phyloP scores from a whole-genome alignment of 2,797 vertebrate genomes.

The Sparidentex hasta region DNA sequence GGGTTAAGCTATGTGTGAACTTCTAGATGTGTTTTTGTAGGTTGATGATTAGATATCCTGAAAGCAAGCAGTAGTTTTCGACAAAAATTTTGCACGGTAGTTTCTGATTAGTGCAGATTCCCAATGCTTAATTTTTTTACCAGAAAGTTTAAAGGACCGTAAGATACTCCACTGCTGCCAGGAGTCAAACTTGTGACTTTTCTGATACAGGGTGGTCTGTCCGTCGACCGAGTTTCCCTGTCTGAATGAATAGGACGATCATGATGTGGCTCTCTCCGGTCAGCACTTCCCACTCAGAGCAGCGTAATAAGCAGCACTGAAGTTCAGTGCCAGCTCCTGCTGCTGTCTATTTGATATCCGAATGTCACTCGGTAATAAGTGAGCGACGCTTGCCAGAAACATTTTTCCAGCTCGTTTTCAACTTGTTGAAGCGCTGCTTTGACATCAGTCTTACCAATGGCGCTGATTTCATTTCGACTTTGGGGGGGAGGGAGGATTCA shows the following conservation, averaged over 20 bases:
- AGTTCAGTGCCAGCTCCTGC: conserved; percentile 59
- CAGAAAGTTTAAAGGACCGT: neutral
- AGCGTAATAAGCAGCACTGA: conserved; percentile 54
- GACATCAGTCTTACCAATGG: conserved; percentile 42
- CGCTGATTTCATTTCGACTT: conserved; percentile 49
- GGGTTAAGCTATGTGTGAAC: conserved; percentile 2
- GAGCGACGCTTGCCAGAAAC: conserved; percentile 54
- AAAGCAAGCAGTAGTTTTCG: neutral
- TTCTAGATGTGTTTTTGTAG: neutral
- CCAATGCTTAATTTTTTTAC: neutral
- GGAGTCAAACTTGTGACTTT: conserved; percentile 12
- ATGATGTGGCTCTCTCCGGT: conserved; percentile 39
- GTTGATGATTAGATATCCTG: neutral
- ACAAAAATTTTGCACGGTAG: neutral
- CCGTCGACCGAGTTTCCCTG: conserved; percentile 12
- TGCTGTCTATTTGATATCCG: conserved; percentile 68
- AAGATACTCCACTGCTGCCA: neutral
- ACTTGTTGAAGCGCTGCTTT: conserved; percentile 53
- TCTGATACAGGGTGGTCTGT: conserved; percentile 1
- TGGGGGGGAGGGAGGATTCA: conserved; percentile 18
- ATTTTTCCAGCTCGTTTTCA: conserved; percentile 59
- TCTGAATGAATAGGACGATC: conserved; percentile 47
- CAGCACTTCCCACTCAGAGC: conserved; percentile 63
- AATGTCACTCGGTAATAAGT: conserved; percentile 68
- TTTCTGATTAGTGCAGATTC: neutral